phyloP scores from a whole-genome alignment of 2,113 vertebrate genomes.

The Addax nasomaculatus region DNA sequence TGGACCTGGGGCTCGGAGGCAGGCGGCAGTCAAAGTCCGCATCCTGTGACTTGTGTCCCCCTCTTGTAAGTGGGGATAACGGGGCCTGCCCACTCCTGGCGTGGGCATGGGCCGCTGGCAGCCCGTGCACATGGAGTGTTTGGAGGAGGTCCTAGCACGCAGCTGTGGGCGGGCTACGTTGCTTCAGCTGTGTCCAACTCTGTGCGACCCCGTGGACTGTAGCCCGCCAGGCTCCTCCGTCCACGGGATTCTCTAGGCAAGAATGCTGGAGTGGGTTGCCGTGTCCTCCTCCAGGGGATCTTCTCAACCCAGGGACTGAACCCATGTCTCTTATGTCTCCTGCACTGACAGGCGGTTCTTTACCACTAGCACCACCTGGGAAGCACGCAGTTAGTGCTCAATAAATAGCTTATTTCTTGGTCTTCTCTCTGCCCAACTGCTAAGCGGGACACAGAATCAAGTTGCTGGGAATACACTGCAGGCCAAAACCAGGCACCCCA shows the following conservation, averaged over 20 bases:
- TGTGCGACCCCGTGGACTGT: neutral
- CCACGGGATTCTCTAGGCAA: neutral
- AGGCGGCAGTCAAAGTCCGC: rapidly evolving
- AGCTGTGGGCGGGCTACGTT: rapidly evolving
- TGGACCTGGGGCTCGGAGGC: neutral
- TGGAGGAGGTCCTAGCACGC: neutral
- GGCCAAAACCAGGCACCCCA: neutral
- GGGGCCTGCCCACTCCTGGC: too few relatives aligned
- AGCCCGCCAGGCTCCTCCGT: neutral
- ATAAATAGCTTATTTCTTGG: neutral
- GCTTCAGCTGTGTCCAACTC: neutral
- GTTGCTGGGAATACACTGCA: too few relatives aligned
- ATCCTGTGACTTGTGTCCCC: neutral
- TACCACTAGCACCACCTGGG: neutral
- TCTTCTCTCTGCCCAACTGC: neutral
- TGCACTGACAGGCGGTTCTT: neutral
- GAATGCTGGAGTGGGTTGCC: neutral
- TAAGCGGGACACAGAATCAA: neutral
- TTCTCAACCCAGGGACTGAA: neutral
- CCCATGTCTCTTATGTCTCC: neutral
- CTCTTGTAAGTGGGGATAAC: neutral
- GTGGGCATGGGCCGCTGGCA: rapidly evolving
- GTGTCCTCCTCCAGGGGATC: neutral
- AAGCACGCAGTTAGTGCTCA: neutral
- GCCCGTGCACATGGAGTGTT: neutral